phyloP scores from a whole-genome alignment of 2,113 vertebrate genomes.

The Ifrita kowaldi region DNA sequence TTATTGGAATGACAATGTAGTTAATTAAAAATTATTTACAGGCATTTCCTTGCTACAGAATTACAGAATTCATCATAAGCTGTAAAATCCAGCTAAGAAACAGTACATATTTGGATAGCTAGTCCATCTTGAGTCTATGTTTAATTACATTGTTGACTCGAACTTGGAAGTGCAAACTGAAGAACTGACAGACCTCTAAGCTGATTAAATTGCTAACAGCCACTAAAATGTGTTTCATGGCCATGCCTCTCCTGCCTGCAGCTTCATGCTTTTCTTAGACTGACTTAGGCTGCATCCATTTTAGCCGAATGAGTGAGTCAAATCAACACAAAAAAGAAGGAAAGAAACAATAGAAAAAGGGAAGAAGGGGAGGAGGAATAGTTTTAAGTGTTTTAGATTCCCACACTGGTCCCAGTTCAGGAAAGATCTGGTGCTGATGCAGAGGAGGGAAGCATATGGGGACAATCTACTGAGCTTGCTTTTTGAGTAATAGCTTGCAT shows the following conservation, averaged over 20 bases:
- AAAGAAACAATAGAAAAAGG: background rate
- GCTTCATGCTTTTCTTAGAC: background rate
- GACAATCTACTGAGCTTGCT: background rate
- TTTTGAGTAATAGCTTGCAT: background rate
- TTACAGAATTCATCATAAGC: background rate
- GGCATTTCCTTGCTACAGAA: background rate
- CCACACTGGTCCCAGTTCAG: background rate
- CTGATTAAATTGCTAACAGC: background rate
- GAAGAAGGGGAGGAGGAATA: rapidly evolving
- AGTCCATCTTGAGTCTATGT: background rate
- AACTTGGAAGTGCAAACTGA: background rate
- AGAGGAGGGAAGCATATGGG: background rate
- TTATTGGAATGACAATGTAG: background rate
- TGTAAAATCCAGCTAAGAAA: background rate
- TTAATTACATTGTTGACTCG: background rate
- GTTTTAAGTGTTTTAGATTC: background rate
- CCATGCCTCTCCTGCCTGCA: background rate
- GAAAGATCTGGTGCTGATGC: background rate
- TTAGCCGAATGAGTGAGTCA: background rate
- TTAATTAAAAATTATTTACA: background rate
- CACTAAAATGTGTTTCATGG: rapidly evolving
- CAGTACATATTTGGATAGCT: background rate
- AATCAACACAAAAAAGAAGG: background rate
- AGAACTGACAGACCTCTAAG: background rate
- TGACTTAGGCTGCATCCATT: rapidly evolving